These are phyloP conservation scores for Lethenteron camtschaticum DNA, from an alignment of 2,113 vertebrate genomes.

Conservation along the genomic window DNA sequence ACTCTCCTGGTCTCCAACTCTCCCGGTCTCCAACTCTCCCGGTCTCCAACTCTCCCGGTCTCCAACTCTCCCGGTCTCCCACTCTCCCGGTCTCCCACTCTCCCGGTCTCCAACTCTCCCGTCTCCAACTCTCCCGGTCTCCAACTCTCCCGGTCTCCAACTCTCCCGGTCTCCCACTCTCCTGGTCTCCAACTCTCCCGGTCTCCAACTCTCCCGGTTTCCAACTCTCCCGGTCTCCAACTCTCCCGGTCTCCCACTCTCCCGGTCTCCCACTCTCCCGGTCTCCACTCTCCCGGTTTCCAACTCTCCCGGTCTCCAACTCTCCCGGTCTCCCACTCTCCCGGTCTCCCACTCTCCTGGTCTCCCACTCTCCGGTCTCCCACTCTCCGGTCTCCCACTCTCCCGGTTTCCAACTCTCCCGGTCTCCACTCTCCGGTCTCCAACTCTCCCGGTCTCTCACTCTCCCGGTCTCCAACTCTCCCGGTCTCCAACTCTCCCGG, in stretches of 20 bases:
- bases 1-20: constrained; percentile 9
- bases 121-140: neutral
- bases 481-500: constrained; percentile 18
- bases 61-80: constrained; percentile 11
- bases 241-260: constrained; percentile 13
- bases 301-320: constrained; percentile 17
- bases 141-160: neutral
- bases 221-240: neutral
- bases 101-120: no score
- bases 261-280: constrained; percentile 14
- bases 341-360: constrained; percentile 8
- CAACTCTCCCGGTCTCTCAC: constrained; percentile 15
- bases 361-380: no score
- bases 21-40: constrained; percentile 18
- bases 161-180: no score
- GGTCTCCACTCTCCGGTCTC: constrained; percentile 9
- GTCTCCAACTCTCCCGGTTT: no score
- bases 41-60: constrained; percentile 9
- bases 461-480: constrained; percentile 9
- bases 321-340: constrained; percentile 10
- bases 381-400: no score
- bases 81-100: constrained; percentile 7
- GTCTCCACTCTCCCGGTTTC: constrained; percentile 10
- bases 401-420: no score
- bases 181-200: no score